Evolutionary conservation across 2,888 invertebrate species (phyloP), one percentile per base, ranked within the genome.

Genomic region (Lasioglossum pauxillum): DNA sequence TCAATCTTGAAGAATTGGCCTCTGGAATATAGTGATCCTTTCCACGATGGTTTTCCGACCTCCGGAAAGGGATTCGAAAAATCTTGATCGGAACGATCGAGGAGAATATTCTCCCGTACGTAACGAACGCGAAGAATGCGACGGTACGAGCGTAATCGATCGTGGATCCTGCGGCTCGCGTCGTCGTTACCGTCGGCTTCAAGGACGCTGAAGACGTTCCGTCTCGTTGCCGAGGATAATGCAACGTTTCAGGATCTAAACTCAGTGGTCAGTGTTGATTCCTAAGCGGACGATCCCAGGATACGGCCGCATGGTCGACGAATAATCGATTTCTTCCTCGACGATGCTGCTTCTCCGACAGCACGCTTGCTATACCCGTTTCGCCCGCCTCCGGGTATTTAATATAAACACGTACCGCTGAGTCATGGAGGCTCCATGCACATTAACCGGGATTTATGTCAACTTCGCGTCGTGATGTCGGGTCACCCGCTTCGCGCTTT

Each of bases 221-320:
- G 93, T 94, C 92, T 94, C 94, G 95, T 93, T 95, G 95, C 92
- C 93, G 94, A 92, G 94, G 94, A 95, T 95, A 95, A 95, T 95
- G 88, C 93, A 92, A 90, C 90, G 92, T 93, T 93, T 89, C 93
- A 93, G 93, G 93, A 93, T 92, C 69, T 69, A 93, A 84, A 91
- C 57, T 44, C 88, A 85, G 88, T 84, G 89, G 86, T 82, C 85
- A 87, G 85, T 90, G 91, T 91, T 92, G 92, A 91, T 91, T 89
- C 89, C 91, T 88, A 88, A 88, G 82, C 90, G 75, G 74, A 82
- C 85, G 87, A 87, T 82, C 85, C 79, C 88, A 90, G 92, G 92
- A 93, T 91, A 85, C 88, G 80, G 85, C 74, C 35, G 84, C 85
- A 87, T 64, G 64, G 64, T 23, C 69, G 85, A 78, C 88, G 89